These are phyloP conservation scores for Reinhardtius hippoglossoides DNA, from an alignment of 2,113 vertebrate species.

Conservation along the genomic window DNA sequence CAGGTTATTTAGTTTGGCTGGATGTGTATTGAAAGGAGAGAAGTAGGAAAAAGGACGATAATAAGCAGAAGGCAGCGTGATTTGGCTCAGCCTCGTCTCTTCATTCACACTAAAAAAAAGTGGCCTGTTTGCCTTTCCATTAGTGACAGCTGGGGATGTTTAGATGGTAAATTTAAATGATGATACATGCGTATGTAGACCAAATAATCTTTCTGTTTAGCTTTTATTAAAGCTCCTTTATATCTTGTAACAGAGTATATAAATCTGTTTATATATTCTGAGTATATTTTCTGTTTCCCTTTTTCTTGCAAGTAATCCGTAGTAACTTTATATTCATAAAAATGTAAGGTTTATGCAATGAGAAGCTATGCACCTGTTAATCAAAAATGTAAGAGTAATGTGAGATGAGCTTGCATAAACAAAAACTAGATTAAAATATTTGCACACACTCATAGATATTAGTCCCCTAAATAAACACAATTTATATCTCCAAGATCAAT, in stretches of 20 bases:
- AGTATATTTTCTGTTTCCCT: neutral
- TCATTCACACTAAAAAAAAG: slow-evolving; percentile 43
- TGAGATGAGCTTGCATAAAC: no score
- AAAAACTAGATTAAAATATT: no score
- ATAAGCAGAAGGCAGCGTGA: slow-evolving; percentile 71
- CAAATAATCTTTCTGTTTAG: slow-evolving; percentile 6
- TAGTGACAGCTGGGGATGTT: slow-evolving; percentile 61
- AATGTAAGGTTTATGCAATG: neutral
- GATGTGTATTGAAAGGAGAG: slow-evolving; percentile 64
- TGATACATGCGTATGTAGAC: slow-evolving; percentile 14
- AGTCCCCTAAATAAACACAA: no score
- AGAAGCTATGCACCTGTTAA: no score
- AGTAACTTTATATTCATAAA: neutral
- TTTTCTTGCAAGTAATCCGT: neutral
- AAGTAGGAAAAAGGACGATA: slow-evolving; percentile 62
- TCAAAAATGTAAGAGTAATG: no score
- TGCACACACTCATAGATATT: neutral
- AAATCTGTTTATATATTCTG: neutral
- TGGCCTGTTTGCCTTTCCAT: slow-evolving; percentile 58
- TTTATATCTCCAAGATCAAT: no score
- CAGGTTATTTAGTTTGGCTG: slow-evolving; percentile 72
- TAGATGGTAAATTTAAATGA: slow-evolving; percentile 51
- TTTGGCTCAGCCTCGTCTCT: slow-evolving; percentile 54
- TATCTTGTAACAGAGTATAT: neutral
- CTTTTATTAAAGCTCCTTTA: neutral